Conservation (phyloP, 2,797 vertebrate species). For the Acanthis flammea region DNA sequence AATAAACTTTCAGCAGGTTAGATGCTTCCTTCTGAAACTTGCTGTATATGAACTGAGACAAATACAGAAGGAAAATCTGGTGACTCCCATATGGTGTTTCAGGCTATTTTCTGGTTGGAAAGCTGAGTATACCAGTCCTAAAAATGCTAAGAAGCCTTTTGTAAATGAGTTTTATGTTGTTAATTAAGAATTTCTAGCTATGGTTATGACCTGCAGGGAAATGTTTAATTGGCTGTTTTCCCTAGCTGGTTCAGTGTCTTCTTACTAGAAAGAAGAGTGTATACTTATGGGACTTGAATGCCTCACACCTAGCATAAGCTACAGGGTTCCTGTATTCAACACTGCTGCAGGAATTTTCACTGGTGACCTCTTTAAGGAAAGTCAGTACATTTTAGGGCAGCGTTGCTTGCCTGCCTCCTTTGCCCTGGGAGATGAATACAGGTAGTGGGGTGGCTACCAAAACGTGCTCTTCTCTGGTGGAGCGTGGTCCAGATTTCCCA, state of each 20-base stretch:
- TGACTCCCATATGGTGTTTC: background rate
- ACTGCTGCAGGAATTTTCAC: background rate
- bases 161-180: conserved; percentile 18
- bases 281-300: background rate
- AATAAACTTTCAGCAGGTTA: background rate
- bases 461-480: background rate
- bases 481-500: background rate
- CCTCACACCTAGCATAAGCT: background rate
- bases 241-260: background rate
- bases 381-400: background rate
- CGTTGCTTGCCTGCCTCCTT: fast-evolving
- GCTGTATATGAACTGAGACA: background rate
- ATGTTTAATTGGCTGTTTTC: conserved; percentile 46
- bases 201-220: conserved; percentile 28
- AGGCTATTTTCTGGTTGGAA: background rate
- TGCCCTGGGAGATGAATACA: background rate
- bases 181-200: conserved; percentile 54
- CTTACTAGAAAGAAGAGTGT: background rate
- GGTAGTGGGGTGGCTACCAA: background rate
- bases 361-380: background rate
- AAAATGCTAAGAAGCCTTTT: conserved; percentile 21
- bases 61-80: background rate
- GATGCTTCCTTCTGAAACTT: background rate
- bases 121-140: background rate
- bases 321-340: background rate